A percentile compares a stretch with the other conserved stretches of the same genome.
phyloP scores from a whole-genome alignment of 2,113 vertebrate genomes.

The Climacteris rufus region DNA sequence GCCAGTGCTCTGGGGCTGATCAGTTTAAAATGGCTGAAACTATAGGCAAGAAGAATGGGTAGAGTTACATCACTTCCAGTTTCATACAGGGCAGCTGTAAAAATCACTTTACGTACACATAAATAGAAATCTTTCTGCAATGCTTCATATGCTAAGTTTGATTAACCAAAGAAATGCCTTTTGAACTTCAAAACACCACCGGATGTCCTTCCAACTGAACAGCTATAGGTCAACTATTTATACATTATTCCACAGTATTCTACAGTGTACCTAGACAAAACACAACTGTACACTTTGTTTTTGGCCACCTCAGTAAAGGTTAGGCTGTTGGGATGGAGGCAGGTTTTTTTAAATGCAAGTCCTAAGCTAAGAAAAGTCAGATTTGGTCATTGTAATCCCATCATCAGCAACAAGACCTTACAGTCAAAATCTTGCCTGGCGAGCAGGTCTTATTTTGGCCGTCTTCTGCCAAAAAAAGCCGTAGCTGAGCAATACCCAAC shows the following conservation, averaged over 20 bases:
- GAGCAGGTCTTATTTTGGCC: neutral
- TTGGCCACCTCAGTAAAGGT: constrained; percentile 36
- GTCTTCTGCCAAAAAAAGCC: neutral
- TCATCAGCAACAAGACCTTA: neutral
- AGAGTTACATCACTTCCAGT: constrained; percentile 59
- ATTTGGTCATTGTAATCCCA: constrained; percentile 12
- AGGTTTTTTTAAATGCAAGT: neutral
- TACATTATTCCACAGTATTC: constrained; percentile 92
- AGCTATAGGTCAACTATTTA: constrained; percentile 73
- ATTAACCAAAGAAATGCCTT: neutral
- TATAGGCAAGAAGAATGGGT: constrained; percentile 4
- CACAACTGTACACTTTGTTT: constrained; percentile 72
- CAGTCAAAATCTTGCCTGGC: neutral
- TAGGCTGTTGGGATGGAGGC: constrained; percentile 15
- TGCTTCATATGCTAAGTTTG: neutral
- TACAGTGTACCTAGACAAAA: constrained; percentile 85
- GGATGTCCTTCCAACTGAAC: constrained; percentile 38
- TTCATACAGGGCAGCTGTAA: constrained; percentile 62
- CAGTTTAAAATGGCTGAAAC: constrained; percentile 11
- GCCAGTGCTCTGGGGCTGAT: neutral
- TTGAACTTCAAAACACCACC: constrained; percentile 61
- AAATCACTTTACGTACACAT: constrained; percentile 64
- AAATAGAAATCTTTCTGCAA: constrained; percentile 44
- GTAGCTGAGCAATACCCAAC: neutral
- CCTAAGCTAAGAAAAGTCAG: neutral